Evolutionary conservation across 1,140 invertebrate species (phyloP).

Genomic region (Mamestra configurata): DNA sequence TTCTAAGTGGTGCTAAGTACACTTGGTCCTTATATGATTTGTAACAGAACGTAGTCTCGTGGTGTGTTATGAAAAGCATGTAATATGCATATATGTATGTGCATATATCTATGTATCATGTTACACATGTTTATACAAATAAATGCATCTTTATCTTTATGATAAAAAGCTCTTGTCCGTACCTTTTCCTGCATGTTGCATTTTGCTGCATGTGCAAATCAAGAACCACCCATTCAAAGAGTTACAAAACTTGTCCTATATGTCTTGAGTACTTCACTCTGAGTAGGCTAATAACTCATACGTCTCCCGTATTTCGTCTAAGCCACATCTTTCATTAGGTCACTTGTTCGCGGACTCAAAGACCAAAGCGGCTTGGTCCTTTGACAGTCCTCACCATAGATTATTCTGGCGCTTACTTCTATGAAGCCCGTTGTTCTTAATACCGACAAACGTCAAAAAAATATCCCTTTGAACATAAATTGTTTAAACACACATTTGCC

Average conservation of each 20-base stretch:
- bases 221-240: no score
- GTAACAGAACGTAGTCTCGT: neutral
- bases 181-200: no score
- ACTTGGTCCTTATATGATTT: neutral
- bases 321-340: neutral
- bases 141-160: no score
- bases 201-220: no score
- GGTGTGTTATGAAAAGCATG: neutral
- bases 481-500: constrained; percentile 21
- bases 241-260: neutral
- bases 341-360: neutral
- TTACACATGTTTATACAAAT: no score
- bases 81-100: no score
- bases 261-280: neutral
- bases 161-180: no score
- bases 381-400: neutral
- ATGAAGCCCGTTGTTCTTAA: constrained; percentile 11
- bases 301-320: no score
- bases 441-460: constrained; percentile 27
- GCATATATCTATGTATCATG: no score
- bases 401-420: neutral
- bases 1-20: neutral
- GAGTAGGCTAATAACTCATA: neutral
- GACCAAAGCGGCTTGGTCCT: neutral
- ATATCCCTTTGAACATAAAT: constrained; percentile 29